Conservation (phyloP, 2,888 invertebrate species). For the Chloromyia formosa region DNA sequence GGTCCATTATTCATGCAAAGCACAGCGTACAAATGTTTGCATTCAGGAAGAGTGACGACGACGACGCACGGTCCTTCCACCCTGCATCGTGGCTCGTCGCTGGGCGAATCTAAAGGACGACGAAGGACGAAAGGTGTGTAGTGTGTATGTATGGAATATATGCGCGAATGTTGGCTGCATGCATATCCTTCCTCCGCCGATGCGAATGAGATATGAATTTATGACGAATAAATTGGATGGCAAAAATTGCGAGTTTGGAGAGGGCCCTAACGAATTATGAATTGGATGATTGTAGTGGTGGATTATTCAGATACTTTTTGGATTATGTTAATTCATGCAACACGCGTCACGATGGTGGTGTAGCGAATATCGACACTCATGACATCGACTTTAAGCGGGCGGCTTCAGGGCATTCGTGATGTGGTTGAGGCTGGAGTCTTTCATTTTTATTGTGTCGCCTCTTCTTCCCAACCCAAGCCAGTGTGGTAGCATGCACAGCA, state of each 20-base stretch:
- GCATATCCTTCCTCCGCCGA: neutral
- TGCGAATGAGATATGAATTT: slow-evolving; percentile 13
- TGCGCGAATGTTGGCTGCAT: neutral
- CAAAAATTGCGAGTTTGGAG: neutral
- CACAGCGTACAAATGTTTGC: slow-evolving; percentile 45
- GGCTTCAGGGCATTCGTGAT: too few relatives aligned
- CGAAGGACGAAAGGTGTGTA: neutral
- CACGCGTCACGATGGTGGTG: too few relatives aligned
- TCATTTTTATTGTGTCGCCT: too few relatives aligned
- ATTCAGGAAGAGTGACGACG: slow-evolving; percentile 23
- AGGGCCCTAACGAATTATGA: slow-evolving; percentile 14
- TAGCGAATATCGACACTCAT: too few relatives aligned
- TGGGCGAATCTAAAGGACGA: neutral
- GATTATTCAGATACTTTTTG: slow-evolving; percentile 6
- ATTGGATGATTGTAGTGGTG: slow-evolving; percentile 6
- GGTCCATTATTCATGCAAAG: slow-evolving; percentile 48
- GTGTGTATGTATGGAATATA: neutral
- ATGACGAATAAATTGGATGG: slow-evolving; percentile 19
- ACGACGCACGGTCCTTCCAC: neutral
- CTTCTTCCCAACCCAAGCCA: too few relatives aligned
- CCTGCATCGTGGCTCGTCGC: too few relatives aligned
- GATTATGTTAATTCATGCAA: slow-evolving; percentile 2
- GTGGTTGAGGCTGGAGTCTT: too few relatives aligned
- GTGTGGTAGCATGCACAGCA: too few relatives aligned
- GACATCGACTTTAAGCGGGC: too few relatives aligned